These are phyloP conservation scores for Embiotoca jacksoni DNA, from an alignment of 2,113 vertebrate species.

Conservation along the genomic window DNA sequence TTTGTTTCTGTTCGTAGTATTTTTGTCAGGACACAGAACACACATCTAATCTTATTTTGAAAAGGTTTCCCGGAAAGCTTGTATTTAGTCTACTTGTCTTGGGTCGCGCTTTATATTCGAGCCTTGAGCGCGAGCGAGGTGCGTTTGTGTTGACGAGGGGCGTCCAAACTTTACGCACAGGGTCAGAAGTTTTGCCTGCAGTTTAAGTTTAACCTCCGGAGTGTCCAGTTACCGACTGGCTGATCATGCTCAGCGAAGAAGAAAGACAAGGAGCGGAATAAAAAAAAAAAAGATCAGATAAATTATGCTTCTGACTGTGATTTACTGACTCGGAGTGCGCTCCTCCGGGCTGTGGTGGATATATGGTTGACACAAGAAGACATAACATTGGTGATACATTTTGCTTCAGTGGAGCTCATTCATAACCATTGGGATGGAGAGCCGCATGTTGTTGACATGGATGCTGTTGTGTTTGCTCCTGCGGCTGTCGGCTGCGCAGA, in stretches of 20 bases:
- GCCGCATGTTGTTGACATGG: constrained; percentile 39
- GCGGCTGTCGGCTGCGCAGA: constrained; percentile 44
- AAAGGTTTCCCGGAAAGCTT: constrained; percentile 5
- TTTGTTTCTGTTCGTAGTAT: too few species aligned
- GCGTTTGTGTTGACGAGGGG: constrained; percentile 22
- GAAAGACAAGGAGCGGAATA: constrained; percentile 4
- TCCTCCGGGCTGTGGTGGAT: constrained; percentile 50
- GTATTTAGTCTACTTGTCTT: not conserved
- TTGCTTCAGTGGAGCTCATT: constrained; percentile 25
- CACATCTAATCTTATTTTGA: constrained; percentile 56
- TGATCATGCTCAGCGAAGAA: constrained; percentile 16
- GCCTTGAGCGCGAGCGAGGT: constrained; percentile 5
- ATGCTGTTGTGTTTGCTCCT: constrained; percentile 58
- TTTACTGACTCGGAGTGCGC: constrained; percentile 55
- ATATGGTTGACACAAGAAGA: constrained; percentile 41
- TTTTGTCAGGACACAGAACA: too few species aligned
- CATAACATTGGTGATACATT: constrained; percentile 15
- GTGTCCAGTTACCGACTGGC: not conserved
- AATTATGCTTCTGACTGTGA: constrained; percentile 22
- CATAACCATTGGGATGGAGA: constrained; percentile 54
- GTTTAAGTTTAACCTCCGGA: constrained; percentile 14
- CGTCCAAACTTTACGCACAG: constrained; percentile 29
- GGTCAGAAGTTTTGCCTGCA: constrained; percentile 12
- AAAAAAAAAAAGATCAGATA: not conserved
- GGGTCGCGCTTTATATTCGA: not conserved